These are phyloP conservation scores for Brassicogethes aeneus DNA, from an alignment of 2,888 invertebrate genomes.

Conservation along the genomic window DNA sequence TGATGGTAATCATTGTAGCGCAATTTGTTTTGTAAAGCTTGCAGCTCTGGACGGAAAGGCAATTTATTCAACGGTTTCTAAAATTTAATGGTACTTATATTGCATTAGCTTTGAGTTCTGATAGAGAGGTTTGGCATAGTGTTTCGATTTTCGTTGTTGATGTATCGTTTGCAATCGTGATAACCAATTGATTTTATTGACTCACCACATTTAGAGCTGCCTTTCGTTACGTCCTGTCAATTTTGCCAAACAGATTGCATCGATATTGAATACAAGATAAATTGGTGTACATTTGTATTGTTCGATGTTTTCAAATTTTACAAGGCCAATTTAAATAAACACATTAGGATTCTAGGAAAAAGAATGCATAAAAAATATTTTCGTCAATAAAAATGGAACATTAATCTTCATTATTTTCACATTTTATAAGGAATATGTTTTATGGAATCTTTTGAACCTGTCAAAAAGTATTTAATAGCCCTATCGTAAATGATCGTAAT, in stretches of 20 bases:
- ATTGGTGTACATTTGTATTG: constrained; percentile 13
- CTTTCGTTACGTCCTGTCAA: constrained; percentile 32
- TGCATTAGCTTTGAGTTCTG: neutral
- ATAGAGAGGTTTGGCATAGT: neutral
- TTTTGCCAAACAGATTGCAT: constrained; percentile 32
- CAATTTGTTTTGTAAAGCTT: no score
- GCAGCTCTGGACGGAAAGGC: no score
- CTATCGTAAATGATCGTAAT: no score
- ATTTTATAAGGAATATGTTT: neutral
- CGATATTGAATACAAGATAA: constrained; percentile 33
- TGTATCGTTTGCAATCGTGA: neutral
- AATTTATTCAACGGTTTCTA: neutral
- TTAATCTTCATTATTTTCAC: neutral
- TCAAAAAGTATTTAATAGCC: no score
- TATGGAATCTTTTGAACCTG: no score
- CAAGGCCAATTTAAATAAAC: neutral
- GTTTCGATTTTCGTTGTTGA: neutral
- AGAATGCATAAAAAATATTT: neutral
- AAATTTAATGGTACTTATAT: constrained; percentile 1
- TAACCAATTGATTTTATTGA: neutral
- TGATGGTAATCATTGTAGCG: no score
- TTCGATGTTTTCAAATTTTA: neutral
- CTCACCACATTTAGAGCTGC: constrained; percentile 26
- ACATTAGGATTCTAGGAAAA: neutral
- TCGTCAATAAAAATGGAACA: neutral